Conservation (phyloP, 2,797 vertebrate genomes). For the Spea hammondii region DNA sequence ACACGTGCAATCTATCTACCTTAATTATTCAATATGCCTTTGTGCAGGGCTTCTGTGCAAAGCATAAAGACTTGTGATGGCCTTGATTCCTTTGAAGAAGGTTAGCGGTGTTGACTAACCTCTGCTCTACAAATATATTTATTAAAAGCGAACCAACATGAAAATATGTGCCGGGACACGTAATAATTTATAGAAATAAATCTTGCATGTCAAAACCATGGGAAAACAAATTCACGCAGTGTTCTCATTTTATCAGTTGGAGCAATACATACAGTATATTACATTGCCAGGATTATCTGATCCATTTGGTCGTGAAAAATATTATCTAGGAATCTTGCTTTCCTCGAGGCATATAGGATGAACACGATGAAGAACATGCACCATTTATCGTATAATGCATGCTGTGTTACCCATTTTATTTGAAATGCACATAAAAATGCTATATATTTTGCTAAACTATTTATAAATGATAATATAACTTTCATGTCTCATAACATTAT, state of each 20-base stretch:
- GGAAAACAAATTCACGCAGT: background rate
- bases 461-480: too few species aligned
- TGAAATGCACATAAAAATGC: background rate
- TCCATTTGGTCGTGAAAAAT: background rate
- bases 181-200: conserved; percentile 1
- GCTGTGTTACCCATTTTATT: background rate
- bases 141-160: background rate
- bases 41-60: background rate
- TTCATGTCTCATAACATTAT: too few species aligned
- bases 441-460: too few species aligned
- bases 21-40: background rate
- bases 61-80: background rate
- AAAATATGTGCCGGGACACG: conserved; percentile 16
- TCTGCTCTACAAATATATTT: background rate
- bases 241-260: background rate
- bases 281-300: too few species aligned
- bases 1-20: background rate
- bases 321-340: conserved; percentile 7
- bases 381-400: background rate
- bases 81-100: conserved; percentile 16
- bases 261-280: background rate
- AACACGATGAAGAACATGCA: conserved; percentile 4
- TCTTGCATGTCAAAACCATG: background rate
- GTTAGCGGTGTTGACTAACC: background rate
- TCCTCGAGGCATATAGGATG: conserved; percentile 13